Conservation (phyloP, 2,113 vertebrate genomes). For the Pitta sordida region DNA sequence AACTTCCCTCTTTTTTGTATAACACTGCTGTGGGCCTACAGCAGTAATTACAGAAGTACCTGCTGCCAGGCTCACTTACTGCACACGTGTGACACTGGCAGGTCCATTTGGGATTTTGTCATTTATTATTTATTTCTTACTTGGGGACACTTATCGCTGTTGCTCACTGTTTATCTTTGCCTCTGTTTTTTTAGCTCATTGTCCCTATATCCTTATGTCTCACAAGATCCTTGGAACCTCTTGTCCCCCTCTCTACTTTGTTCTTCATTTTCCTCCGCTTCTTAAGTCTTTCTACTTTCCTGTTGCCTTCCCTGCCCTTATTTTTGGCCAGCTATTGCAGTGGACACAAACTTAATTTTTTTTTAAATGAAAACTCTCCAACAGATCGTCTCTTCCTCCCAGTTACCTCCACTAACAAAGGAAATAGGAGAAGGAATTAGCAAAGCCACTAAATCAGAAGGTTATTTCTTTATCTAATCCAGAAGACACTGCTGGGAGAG, state of each 20-base stretch:
- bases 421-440: neutral
- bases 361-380: neutral
- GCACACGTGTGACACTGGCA: neutral
- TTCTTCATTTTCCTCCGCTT: neutral
- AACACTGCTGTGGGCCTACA: neutral
- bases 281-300: neutral
- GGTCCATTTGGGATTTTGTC: neutral
- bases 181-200: neutral
- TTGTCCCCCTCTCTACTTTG: neutral
- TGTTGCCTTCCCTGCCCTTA: neutral
- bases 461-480: neutral
- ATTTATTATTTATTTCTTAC: neutral
- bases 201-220: neutral
- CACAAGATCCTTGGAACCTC: neutral
- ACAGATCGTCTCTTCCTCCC: neutral
- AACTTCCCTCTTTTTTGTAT: neutral
- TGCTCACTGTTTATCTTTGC: accelerated
- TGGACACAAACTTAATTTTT: neutral
- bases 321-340: neutral
- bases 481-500: neutral
- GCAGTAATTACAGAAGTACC: neutral
- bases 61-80: neutral
- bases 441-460: neutral
- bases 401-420: neutral
- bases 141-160: neutral